phyloP scores from a whole-genome alignment of 2,113 vertebrate species.

The Ctenodactylus gundi region DNA sequence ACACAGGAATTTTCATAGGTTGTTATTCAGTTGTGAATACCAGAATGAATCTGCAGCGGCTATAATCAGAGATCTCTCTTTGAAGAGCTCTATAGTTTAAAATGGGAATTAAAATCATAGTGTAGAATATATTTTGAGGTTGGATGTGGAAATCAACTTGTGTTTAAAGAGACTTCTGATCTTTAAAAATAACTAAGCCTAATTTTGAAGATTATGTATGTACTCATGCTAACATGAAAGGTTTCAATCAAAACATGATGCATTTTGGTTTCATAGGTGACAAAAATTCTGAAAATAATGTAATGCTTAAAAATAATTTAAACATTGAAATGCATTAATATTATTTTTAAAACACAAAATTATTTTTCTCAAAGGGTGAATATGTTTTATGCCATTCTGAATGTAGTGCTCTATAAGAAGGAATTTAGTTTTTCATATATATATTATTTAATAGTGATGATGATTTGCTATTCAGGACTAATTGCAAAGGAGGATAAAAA shows the following conservation, averaged over 20 bases:
- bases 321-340: not conserved
- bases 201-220: not conserved
- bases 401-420: not conserved
- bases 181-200: not conserved
- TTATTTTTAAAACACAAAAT: not conserved
- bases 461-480: not conserved
- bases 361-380: not conserved
- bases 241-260: not conserved
- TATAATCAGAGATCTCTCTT: not conserved
- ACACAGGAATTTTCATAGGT: not conserved
- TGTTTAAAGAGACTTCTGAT: not conserved
- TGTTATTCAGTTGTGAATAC: not conserved
- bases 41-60: not conserved
- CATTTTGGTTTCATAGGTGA: not conserved
- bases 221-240: not conserved
- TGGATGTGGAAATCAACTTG: not conserved
- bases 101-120: not conserved
- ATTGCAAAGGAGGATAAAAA: too few relatives aligned
- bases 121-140: not conserved
- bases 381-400: not conserved
- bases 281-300: not conserved
- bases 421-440: not conserved
- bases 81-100: not conserved
- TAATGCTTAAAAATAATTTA: not conserved
- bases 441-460: not conserved